A percentile compares a stretch with the other conserved stretches of the same genome.
Conservation (phyloP, 2,888 invertebrate genomes). For the Polyploca ridens region DNA sequence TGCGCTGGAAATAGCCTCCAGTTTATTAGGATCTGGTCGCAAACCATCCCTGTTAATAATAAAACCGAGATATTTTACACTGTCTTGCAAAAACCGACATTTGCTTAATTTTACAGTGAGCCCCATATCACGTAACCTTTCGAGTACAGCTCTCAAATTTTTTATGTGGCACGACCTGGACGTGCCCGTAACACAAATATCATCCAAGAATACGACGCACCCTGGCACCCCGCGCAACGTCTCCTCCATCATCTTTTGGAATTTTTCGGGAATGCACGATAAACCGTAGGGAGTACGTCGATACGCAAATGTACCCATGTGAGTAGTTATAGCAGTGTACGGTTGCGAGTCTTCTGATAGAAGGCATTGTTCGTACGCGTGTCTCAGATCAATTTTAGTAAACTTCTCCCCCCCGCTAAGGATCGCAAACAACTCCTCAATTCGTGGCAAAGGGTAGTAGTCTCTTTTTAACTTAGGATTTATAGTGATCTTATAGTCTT, state of each 20-base stretch:
- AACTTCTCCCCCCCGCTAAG: slow-evolving; percentile 12
- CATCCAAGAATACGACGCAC: slow-evolving; percentile 31
- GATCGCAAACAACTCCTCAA: too few relatives aligned
- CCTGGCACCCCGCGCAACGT: slow-evolving; percentile 31
- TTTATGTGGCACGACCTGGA: neutral
- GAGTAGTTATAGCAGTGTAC: slow-evolving; percentile 21
- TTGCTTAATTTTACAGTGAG: neutral
- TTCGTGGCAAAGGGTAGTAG: too few relatives aligned
- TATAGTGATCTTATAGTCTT: too few relatives aligned
- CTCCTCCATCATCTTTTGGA: too few relatives aligned
- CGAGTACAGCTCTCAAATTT: slow-evolving; percentile 31
- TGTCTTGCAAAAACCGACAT: too few relatives aligned
- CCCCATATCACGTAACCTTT: slow-evolving; percentile 15
- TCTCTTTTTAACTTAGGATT: too few relatives aligned
- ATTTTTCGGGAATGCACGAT: slow-evolving; percentile 31
- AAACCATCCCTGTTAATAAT: too few relatives aligned
- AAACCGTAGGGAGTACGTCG: slow-evolving; percentile 18
- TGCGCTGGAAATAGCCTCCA: too few relatives aligned
- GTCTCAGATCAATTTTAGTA: slow-evolving; percentile 17
- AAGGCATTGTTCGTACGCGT: slow-evolving; percentile 17
- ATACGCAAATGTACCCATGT: slow-evolving; percentile 21
- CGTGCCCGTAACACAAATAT: slow-evolving; percentile 26
- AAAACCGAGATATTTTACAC: too few relatives aligned
- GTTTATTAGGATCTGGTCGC: too few relatives aligned
- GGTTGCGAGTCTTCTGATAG: slow-evolving; percentile 16